Evolutionary conservation across 2,797 vertebrate genomes (phyloP), one percentile per base, ranked within the genome.

Genomic region (Premnoplex brunnescens): DNA sequence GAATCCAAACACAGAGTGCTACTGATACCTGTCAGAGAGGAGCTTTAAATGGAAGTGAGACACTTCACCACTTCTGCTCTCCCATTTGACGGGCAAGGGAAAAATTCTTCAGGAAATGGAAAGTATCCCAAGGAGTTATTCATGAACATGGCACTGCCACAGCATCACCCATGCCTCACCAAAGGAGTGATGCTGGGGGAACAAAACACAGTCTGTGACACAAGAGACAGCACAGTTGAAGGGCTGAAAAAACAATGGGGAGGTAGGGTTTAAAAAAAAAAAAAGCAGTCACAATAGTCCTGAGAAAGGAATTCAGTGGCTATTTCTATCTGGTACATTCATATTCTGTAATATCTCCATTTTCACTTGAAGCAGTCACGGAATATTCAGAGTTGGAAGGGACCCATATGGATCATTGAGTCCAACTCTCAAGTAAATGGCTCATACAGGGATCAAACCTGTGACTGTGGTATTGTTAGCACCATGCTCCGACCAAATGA

Each of bases 111-210:
- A 73, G 43, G 54, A 90, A 76, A 79, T 15, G 5, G 19, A 22
- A 90, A 58, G 13, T 55, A 27, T 76, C 68, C 68, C 36, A 41
- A 89, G 26, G 13, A 63, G 28, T 66, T 71, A 39, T 20, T 76
- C 2, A 2, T 44, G 10, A 74, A 52, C 1, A 1, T 2, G 1
- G 34, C 12, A 27, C 28, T 86, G 49, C 28, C 43, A 20, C 52
- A 80, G 10, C 36, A 46, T 32, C 19, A 71, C 48, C 39, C 4
- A 2, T 30, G 30, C 88, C 19, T 75, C 46, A 63, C 37, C 21
- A 34, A 48, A 64, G 27, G 3, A 2, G 7, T 67, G 56, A 24
- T 56, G 12, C 4, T 66, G 26, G 20, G 20, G 15, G 10, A 49
- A 30, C 3, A 60, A 79, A 91, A 37, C n/a, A 76, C 32, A 82